Percentiles rank a stretch among this genome's conserved stretches.
Evolutionary conservation across 2,797 vertebrate genomes (phyloP).

Genomic region (Hoplostethus atlanticus): DNA sequence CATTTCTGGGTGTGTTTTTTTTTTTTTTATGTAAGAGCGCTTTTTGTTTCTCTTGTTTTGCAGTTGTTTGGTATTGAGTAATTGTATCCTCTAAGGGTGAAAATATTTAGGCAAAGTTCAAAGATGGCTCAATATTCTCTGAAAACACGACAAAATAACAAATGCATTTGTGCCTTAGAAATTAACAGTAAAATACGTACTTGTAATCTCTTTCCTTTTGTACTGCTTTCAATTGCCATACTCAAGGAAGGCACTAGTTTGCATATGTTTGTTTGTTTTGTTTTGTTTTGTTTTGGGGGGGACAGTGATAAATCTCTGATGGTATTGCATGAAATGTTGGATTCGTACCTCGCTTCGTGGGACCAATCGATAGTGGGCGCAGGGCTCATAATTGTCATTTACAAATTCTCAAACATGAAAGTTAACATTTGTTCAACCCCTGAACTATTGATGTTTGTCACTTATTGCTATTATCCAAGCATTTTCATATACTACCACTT

Average conservation of each 20-base stretch:
- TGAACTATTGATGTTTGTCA: slow-evolving; percentile 26
- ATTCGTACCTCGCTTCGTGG: slow-evolving; percentile 55
- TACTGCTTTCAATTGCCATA: neutral
- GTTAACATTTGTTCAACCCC: slow-evolving; percentile 18
- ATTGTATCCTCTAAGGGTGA: slow-evolving; percentile 31
- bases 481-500: slow-evolving; percentile 43
- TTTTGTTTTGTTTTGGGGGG: slow-evolving; percentile 7
- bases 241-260: slow-evolving; percentile 9
- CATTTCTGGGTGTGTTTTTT: slow-evolving; percentile 3
- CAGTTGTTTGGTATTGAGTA: slow-evolving; percentile 15
- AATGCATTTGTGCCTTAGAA: slow-evolving; percentile 82
- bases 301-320: slow-evolving; percentile 33
- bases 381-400: slow-evolving; percentile 22
- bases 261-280: neutral
- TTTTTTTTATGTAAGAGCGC: slow-evolving; percentile 10
- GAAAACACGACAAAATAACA: slow-evolving; percentile 36
- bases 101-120: slow-evolving; percentile 27
- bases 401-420: slow-evolving; percentile 10
- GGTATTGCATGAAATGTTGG: slow-evolving; percentile 61
- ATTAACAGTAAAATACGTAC: slow-evolving; percentile 23
- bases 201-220: slow-evolving; percentile 3
- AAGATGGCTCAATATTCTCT: slow-evolving; percentile 23
- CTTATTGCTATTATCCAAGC: slow-evolving; percentile 1
- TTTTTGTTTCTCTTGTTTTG: slow-evolving; percentile 14
- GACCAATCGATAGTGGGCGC: slow-evolving; percentile 68